phyloP scores from a whole-genome alignment of 2,113 vertebrate genomes.

The Anthoscopus minutus region DNA sequence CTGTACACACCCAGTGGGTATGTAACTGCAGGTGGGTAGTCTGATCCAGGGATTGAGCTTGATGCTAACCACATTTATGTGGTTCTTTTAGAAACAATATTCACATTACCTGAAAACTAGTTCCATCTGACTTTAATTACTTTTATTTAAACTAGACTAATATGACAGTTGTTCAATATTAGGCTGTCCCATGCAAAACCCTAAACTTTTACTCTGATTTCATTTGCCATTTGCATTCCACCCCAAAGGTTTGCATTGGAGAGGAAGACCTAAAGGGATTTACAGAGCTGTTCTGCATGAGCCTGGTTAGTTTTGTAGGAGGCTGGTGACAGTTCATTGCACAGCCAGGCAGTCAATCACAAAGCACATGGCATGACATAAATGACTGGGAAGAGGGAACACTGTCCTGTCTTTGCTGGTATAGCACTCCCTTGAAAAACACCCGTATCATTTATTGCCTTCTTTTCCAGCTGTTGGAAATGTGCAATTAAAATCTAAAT shows the following conservation, averaged over 20 bases:
- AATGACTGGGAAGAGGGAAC: fast-evolving
- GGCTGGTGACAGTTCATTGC: not conserved
- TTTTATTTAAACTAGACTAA: not conserved
- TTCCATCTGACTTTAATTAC: not conserved
- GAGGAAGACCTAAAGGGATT: not conserved
- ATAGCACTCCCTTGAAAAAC: not conserved
- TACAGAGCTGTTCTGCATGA: not conserved
- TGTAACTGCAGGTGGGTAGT: not conserved
- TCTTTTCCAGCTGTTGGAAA: not conserved
- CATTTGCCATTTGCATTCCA: not conserved
- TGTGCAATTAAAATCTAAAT: not conserved
- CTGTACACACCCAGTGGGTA: not conserved
- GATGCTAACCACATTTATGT: not conserved
- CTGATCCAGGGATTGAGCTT: not conserved
- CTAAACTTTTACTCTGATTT: not conserved
- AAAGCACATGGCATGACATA: not conserved
- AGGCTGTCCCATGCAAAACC: fast-evolving
- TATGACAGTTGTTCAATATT: not conserved
- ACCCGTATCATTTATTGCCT: not conserved
- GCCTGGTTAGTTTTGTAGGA: not conserved
- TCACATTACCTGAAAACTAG: not conserved
- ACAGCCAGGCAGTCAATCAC: not conserved
- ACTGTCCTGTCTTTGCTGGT: not conserved
- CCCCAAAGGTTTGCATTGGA: not conserved
- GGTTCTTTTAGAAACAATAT: not conserved